These are phyloP conservation scores for Catalaphyllia jardinei DNA, from an alignment of 64 coral and sea anemone species.

Conservation along the genomic window DNA sequence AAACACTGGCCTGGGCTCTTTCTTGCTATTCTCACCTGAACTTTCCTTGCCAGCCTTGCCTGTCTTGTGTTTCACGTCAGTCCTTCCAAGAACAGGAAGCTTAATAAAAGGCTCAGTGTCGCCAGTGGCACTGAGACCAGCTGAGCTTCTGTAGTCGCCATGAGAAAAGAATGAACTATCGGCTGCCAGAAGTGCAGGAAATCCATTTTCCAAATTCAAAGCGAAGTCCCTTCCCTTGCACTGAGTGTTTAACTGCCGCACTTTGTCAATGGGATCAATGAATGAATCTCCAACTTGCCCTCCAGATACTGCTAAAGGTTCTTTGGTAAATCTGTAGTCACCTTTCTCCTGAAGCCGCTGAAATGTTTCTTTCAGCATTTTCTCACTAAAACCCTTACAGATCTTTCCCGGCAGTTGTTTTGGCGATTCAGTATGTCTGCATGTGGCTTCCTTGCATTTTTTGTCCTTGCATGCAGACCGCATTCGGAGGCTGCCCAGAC, in stretches of 20 bases:
- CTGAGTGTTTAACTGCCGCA: constrained; percentile 40
- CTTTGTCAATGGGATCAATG: constrained; percentile 51
- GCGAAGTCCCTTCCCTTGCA: neutral
- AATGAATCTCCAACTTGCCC: neutral
- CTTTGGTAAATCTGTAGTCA: constrained; percentile 19
- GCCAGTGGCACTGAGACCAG: neutral
- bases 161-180: constrained; percentile 35
- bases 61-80: neutral
- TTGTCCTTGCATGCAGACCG: constrained; percentile 21
- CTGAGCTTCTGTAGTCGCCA: neutral
- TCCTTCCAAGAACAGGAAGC: constrained; percentile 2
- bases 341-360: neutral
- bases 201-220: neutral
- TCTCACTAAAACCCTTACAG: constrained; percentile 66
- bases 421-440: neutral
- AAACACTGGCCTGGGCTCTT: constrained; percentile 63
- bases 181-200: constrained; percentile 13
- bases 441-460: neutral
- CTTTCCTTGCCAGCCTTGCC: neutral
- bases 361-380: constrained; percentile 39
- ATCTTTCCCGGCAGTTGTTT: constrained; percentile 52
- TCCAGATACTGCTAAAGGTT: constrained; percentile 46
- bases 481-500: constrained; percentile 60
- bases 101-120: constrained; percentile 12
- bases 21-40: neutral